phyloP scores from a whole-genome alignment of 2,797 vertebrate genomes.

The Carapus acus region DNA sequence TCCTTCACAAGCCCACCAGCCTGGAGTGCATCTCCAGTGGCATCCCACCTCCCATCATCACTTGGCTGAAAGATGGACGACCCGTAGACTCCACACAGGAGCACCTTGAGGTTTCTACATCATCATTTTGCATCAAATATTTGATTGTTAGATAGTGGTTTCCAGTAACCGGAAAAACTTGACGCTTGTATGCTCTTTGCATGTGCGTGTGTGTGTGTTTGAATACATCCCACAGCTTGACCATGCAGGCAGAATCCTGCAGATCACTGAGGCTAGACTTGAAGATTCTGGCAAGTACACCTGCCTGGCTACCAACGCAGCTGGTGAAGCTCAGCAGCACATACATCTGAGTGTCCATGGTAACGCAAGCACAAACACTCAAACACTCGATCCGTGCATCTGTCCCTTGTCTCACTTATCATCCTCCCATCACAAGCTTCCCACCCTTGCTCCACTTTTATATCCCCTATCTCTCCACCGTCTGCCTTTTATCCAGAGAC shows the following conservation, averaged over 20 bases:
- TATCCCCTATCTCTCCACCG: background rate
- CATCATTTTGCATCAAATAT: too few relatives aligned
- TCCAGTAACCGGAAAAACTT: too few relatives aligned
- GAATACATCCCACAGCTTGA: conserved; percentile 78
- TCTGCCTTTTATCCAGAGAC: conserved; percentile 9
- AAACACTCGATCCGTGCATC: background rate
- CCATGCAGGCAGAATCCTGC: conserved; percentile 81
- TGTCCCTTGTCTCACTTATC: conserved; percentile 16
- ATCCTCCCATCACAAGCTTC: conserved; percentile 8
- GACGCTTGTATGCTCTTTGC: too few relatives aligned
- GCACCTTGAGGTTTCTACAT: conserved; percentile 74
- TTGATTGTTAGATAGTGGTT: too few relatives aligned
- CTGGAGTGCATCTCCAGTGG: conserved; percentile 88
- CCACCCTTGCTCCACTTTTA: conserved; percentile 14
- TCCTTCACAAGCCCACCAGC: conserved; percentile 76
- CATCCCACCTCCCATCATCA: conserved; percentile 85
- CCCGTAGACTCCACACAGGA: conserved; percentile 84
- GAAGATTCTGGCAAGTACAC: conserved; percentile 89
- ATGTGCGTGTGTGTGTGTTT: conserved; percentile 4
- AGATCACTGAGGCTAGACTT: conserved; percentile 73
- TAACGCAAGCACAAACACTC: conserved; percentile 63
- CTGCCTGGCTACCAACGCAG: conserved; percentile 92
- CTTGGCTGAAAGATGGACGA: conserved; percentile 89
- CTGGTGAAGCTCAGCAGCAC: conserved; percentile 88
- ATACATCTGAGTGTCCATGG: conserved; percentile 84